Evolutionary conservation across 2,113 vertebrate species (phyloP).

Genomic region (Thalassoma bifasciatum): DNA sequence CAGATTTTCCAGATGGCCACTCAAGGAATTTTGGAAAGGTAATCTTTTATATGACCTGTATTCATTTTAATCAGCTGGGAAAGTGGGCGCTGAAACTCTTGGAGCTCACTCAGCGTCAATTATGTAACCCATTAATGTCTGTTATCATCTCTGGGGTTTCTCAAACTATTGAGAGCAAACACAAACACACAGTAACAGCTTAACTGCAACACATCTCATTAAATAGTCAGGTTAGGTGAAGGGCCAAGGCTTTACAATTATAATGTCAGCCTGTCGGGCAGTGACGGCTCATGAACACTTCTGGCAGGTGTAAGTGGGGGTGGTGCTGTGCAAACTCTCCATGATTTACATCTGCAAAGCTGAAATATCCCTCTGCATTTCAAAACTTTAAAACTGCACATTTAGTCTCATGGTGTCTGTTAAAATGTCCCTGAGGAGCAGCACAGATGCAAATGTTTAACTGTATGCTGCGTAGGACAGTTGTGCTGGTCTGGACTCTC

Average conservation of each 20-base stretch:
- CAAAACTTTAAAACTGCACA: constrained; percentile 10
- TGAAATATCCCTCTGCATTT: background rate
- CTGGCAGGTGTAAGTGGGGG: background rate
- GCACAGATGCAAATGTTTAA: background rate
- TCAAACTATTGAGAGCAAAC: constrained; percentile 14
- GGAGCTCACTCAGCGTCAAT: constrained; percentile 5
- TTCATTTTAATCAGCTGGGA: constrained; percentile 50
- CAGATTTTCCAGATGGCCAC: constrained; percentile 60
- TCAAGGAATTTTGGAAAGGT: constrained; percentile 61
- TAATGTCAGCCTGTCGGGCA: background rate
- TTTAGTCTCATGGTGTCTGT: background rate
- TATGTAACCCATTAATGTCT: constrained; percentile 18
- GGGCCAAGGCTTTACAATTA: background rate
- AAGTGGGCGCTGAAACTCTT: constrained; percentile 36
- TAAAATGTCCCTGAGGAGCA: background rate
- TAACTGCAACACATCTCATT: background rate
- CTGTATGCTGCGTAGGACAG: background rate
- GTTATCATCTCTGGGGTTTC: constrained; percentile 16
- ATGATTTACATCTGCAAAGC: constrained; percentile 19
- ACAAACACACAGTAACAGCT: constrained; percentile 1
- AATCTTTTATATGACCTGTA: constrained; percentile 50
- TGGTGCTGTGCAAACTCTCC: constrained; percentile 8
- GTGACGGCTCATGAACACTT: background rate
- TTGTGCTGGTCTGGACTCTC: background rate
- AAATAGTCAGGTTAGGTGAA: background rate